phyloP scores from a whole-genome alignment of 2,888 invertebrate genomes.

The Melipona bicolor region DNA sequence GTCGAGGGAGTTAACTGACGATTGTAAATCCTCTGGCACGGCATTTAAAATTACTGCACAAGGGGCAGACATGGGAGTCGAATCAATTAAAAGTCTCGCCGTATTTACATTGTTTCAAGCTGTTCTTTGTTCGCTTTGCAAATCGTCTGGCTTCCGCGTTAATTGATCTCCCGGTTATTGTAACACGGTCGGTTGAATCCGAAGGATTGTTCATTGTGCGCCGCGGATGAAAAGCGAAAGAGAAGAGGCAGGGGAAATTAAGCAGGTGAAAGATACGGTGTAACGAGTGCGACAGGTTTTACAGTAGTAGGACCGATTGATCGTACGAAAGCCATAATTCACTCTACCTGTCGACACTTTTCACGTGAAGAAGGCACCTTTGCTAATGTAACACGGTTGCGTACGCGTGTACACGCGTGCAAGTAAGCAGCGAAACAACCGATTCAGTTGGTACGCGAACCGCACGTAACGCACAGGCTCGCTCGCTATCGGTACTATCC shows the following conservation, averaged over 20 bases:
- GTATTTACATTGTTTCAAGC: conserved; percentile 25
- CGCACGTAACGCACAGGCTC: conserved; percentile 29
- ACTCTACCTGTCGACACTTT: conserved; percentile 56
- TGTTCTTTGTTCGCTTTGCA: neutral
- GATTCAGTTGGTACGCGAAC: conserved; percentile 13
- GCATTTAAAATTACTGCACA: conserved; percentile 17
- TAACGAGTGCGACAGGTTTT: neutral
- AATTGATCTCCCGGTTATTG: conserved; percentile 1
- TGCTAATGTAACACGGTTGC: conserved; percentile 27
- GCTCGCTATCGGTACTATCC: conserved; percentile 16
- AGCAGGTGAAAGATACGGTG: conserved; percentile 1
- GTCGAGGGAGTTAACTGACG: neutral
- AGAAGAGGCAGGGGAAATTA: neutral
- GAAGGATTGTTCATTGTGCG: neutral
- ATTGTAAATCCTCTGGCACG: neutral
- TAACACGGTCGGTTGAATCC: neutral
- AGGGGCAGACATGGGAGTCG: conserved; percentile 3
- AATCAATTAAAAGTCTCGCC: conserved; percentile 30
- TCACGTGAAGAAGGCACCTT: conserved; percentile 54
- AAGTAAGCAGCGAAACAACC: neutral
- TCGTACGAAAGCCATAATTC: conserved; percentile 14
- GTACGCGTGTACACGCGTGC: conserved; percentile 37
- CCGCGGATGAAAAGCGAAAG: neutral
- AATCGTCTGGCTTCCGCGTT: neutral
- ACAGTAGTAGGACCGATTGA: conserved; percentile 25